Base-by-base conservation (phyloP, 1,140 invertebrate genomes). In the Chionoecetes opilio region DNA sequence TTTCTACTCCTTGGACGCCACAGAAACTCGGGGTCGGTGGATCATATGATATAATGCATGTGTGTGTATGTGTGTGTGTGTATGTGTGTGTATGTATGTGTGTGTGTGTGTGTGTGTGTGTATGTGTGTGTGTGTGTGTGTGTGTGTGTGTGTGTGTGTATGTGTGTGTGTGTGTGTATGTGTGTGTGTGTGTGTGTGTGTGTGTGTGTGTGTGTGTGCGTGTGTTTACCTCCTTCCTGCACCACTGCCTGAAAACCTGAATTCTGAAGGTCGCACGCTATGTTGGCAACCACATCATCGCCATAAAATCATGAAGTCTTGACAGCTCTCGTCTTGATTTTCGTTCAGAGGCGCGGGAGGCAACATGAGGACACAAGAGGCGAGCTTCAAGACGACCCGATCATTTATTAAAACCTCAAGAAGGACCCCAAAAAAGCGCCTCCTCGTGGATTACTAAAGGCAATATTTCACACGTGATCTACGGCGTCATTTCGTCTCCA, bases 111-210 rank as follows among this genome's bases (percentile, higher is more conserved):
- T n/a, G n/a, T n/a, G n/a, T n/a, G n/a, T n/a, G n/a, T n/a, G n/a
- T n/a, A n/a, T n/a, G n/a, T n/a, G n/a, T n/a, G n/a, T n/a, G n/a
- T n/a, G n/a, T 82, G 91, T 32, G 91, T 32, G 91, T 82, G 91
- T 32, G 91, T 32, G 82, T 0, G 41, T 41, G 89, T 41, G 89
- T n/a, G 89, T 41, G 82, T 0, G 41, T 41, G 89, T 41, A 41
- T n/a, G 89, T 41, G 89, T 41, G 46, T n/a, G 89, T 53, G 89
- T 53, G 89, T 53, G 46, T 84, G 92, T 38, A 82, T 37, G 92
- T 84, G 92, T 37, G 92, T 37, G 92, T 38, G 92, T 84, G 92
- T 37, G 92, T 37, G 92, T 84, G 82, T 29, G 90, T 46, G 90
- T 46, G 90, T 29, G 90, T 46, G 90, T 46, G 53, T 29, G 90